Conservation (phyloP, 1,140 invertebrate genomes). For the Zaprionus inermis region DNA sequence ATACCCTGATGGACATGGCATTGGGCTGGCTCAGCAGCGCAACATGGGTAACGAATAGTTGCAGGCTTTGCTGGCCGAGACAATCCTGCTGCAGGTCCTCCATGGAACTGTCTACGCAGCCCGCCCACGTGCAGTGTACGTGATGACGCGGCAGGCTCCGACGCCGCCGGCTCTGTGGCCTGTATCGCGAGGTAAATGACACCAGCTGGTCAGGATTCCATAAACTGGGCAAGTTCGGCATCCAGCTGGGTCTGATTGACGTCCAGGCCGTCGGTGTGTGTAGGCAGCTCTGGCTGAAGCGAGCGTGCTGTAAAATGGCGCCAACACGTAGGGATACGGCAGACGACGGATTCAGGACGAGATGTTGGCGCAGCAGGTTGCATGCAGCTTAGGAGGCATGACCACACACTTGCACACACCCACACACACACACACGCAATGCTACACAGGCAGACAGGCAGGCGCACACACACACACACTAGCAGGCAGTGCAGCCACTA, state of each 20-base stretch:
- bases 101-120: slow-evolving; percentile 87
- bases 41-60: slow-evolving; percentile 91
- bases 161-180: slow-evolving; percentile 88
- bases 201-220: slow-evolving; percentile 87
- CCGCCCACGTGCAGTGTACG: slow-evolving; percentile 90
- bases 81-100: slow-evolving; percentile 89
- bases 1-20: slow-evolving; percentile 89
- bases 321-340: slow-evolving; percentile 86
- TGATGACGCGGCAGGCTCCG: slow-evolving; percentile 87
- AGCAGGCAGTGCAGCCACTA: slow-evolving; percentile 44
- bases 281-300: slow-evolving; percentile 88
- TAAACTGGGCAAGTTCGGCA: slow-evolving; percentile 84
- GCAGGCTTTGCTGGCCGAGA: slow-evolving; percentile 89
- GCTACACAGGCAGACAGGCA: slow-evolving; percentile 7
- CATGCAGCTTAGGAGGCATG: slow-evolving; percentile 55
- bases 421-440: not conserved
- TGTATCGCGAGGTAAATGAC: slow-evolving; percentile 89
- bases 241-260: slow-evolving; percentile 55
- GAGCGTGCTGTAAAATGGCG: slow-evolving; percentile 89
- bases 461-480: not conserved
- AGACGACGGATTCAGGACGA: slow-evolving; percentile 85
- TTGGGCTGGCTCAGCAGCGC: slow-evolving; percentile 89
- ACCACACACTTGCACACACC: slow-evolving; percentile 12
- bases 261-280: slow-evolving; percentile 86
- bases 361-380: slow-evolving; percentile 85